Conservation (phyloP, 1,140 invertebrate genomes). For the Hestina assimilis region DNA sequence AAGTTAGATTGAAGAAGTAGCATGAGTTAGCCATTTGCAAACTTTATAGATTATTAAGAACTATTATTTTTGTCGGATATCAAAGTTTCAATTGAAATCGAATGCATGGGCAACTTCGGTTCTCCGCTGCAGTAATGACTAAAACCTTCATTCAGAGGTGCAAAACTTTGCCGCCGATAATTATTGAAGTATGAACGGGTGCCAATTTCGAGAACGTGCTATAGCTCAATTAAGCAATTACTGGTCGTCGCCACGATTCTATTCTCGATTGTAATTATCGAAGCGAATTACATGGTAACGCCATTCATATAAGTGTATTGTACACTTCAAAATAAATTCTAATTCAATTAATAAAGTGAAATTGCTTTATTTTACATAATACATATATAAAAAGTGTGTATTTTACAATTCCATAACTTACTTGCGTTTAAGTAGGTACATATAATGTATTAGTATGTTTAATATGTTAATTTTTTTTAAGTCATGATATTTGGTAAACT, state of each 20-base stretch:
- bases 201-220: slow-evolving; percentile 43
- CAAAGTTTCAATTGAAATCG: slow-evolving; percentile 29
- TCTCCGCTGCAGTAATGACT: slow-evolving; percentile 45
- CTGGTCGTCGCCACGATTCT: slow-evolving; percentile 28
- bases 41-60: neutral
- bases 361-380: too few species aligned
- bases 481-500: too few species aligned
- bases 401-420: too few species aligned
- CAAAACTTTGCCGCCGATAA: slow-evolving; percentile 69
- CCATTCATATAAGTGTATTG: too few species aligned
- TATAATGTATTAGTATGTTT: too few species aligned
- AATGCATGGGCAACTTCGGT: slow-evolving; percentile 37
- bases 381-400: too few species aligned
- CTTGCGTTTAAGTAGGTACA: too few species aligned
- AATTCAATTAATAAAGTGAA: too few species aligned
- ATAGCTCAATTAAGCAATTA: slow-evolving; percentile 61
- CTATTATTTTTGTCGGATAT: neutral
- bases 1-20: neutral
- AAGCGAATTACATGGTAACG: slow-evolving; percentile 29
- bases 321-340: too few species aligned
- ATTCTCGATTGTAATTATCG: slow-evolving; percentile 44
- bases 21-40: neutral
- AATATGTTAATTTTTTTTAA: too few species aligned
- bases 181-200: slow-evolving; percentile 63
- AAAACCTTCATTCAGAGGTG: slow-evolving; percentile 49